Evolutionary conservation across 2,113 vertebrate genomes (phyloP).

Genomic region (Baryphthengus martii): DNA sequence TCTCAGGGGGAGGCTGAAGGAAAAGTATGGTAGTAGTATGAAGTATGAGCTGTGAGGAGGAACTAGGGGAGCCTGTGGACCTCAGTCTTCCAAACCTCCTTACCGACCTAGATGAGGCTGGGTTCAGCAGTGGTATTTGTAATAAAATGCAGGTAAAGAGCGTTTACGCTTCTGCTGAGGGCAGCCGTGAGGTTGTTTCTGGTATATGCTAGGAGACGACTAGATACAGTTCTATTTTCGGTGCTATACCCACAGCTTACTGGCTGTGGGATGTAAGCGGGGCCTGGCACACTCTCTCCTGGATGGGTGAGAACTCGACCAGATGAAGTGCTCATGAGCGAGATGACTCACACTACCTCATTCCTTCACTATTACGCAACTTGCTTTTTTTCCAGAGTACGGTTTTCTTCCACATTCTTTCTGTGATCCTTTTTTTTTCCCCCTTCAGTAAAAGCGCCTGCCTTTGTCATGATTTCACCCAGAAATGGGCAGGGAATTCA

Average conservation of each 20-base stretch:
- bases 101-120: background rate
- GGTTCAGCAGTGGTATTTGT: accelerated
- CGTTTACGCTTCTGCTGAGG: background rate
- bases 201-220: background rate
- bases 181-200: background rate
- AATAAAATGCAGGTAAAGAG: background rate
- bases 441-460: background rate
- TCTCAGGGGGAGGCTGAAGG: background rate
- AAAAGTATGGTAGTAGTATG: background rate
- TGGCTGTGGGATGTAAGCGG: background rate
- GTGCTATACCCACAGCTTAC: background rate
- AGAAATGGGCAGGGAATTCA: background rate
- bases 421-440: background rate
- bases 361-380: background rate
- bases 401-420: constrained; percentile 19
- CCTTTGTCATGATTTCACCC: constrained; percentile 3
- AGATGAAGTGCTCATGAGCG: background rate
- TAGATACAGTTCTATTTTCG: background rate
- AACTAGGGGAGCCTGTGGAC: background rate
- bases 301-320: background rate
- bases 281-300: background rate
- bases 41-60: background rate
- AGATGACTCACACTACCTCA: constrained; percentile 39
- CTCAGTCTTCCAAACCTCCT: background rate
- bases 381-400: constrained; percentile 17